Evolutionary conservation across 2,113 vertebrate genomes (phyloP), one percentile per base, ranked within the genome.

Genomic region (Oreamnos americanus): DNA sequence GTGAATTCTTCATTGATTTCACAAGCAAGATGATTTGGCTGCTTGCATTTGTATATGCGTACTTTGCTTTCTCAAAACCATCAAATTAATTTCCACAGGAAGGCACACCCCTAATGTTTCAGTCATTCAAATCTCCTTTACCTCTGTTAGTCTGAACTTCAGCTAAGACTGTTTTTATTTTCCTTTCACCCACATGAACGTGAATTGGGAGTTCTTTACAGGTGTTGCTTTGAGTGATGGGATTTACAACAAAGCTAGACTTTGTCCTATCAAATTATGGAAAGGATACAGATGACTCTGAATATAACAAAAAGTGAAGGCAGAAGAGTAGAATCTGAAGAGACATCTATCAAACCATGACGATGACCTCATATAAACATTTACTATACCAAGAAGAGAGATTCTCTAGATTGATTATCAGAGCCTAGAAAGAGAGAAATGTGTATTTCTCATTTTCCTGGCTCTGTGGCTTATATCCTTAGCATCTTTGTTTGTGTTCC

Each of bases 1-100:
- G 26, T 82, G 49, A 95, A 84, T 57, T 95, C 47, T 76, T 92
- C 47, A 64, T 82, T 74, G 78, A 94, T 84, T 94, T 96, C 82
- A 85, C 25, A 67, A 21, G 87, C 5, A 58, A 89, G 39, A 79
- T 79, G 85, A 53, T 79, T 78, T 96, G 58, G 36, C 39, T 76
- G 30, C n/a, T 3, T 91, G 10, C 4, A 28, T 78, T 2, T 71
- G n/a, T 23, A 7, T 28, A 15, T 30, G 30, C 16, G 16, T 30
- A 26, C 76, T 91, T 84, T 81, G 64, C 21, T 33, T 30, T 71
- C 82, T 93, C 15, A 93, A 84, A 85, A 90, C 7, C 62, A 10
- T 53, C 23, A 36, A 11, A 19, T 93, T 83, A 55, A 21, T 62
- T 53, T 93, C 25, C 39, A 36, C 15, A 47, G 26, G 67, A 47